Base-by-base conservation (phyloP, 1,140 invertebrate genomes). In the Orussus abietinus region DNA sequence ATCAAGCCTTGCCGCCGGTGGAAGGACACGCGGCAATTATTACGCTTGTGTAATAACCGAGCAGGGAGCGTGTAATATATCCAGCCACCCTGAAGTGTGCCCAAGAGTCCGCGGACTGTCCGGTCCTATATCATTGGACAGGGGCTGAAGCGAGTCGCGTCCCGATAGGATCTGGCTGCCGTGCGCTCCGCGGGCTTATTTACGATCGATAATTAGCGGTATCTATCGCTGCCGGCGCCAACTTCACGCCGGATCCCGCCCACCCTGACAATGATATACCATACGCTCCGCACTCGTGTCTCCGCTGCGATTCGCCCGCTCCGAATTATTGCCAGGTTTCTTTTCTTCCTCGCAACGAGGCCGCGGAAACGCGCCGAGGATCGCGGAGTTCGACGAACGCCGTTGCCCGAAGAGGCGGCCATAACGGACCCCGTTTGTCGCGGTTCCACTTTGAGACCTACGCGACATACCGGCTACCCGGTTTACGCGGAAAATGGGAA, bases 171-270 rank as follows among this genome's bases (percentile, higher is more conserved):
- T 56, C 53, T 39, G 29, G 56, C 56, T 53, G 52, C 53, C 57
- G 56, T 59, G 47, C 49, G 42, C 38, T 48, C 43, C 42, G 43
- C 47, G 47, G 49, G 41, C 59, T 72, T 66, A 72, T 72, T 72
- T 72, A 72, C 64, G 69, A 70, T 72, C 69, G 66, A 72, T 72
- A 72, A 72, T 72, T 72, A 72, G 69, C 59, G 66, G 69, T 72
- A 72, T 72, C 69, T 70, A 69, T 69, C 69, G 69, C 69, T 72
- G 66, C 65, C 65, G 69, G 69, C 66, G 59, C 65, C 61, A 62
- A 53, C 47, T 59, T 67, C 59, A 49, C 56, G 42, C 53, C 42
- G 45, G 49, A 53, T 44, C 39, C 9, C 42, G 47, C 47, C 53
- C 45, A 30, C 17, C 10, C 34, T 17, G 34, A n/a, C 34, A 36